Evolutionary conservation across 2,113 vertebrate species (phyloP), one percentile per base, ranked within the genome.

Genomic region (Ornithorhynchus anatinus): DNA sequence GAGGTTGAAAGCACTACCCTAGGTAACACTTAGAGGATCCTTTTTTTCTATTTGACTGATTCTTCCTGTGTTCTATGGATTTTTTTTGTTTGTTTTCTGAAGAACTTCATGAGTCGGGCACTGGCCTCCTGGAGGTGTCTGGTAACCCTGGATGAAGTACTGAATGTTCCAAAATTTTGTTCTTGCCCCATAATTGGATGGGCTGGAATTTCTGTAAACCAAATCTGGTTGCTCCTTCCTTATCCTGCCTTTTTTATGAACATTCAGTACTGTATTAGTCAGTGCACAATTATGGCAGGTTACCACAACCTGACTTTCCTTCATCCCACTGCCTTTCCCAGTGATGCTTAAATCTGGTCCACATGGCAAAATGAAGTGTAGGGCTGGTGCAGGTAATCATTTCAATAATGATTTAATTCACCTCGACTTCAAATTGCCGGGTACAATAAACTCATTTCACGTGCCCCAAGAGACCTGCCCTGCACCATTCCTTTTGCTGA

Each of bases 161-260:
- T 64, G 14, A 44, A 22, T 40, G 44, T 77, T 62, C 15, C 33
- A 32, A 48, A n/a, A 64, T 22, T 68, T 69, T 60, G 27, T 7
- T 50, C 27, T 35, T 66, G 35, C 50, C 39, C 27, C 35, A 56
- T 54, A 57, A 22, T 67, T 79, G 73, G 67, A 67, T 38, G 56
- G 31, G 27, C 25, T 37, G 25, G 35, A 54, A 68, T 22, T n/a
- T 75, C 35, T 43, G 33, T n/a, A n/a, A n/a, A 5, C 23, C 35
- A 27, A n/a, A 11, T 51, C 51, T 38, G 42, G 45, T 27, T 11
- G 44, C 61, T 72, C 48, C 16, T 39, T 72, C 48, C 16, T 39
- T 71, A 36, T 70, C 25, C 47, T 66, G 16, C 38, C 45, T 54
- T 11, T 65, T 51, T 19, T 37, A 38, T 10, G 45, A 38, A 40